Base-by-base conservation (phyloP, 2,888 invertebrate species). In the Ptychoptera contaminata region DNA sequence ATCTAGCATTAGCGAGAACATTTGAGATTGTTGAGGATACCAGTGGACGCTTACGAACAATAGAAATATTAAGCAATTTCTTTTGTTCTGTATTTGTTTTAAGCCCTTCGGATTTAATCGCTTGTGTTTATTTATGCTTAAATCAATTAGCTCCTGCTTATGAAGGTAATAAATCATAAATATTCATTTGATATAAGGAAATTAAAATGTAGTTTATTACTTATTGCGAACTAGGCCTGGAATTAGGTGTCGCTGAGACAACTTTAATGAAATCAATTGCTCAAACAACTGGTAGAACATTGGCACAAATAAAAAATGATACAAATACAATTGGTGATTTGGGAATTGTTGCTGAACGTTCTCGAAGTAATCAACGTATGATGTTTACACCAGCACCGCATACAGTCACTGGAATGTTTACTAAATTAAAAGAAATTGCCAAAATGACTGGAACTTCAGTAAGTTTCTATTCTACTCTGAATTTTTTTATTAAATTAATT, bases 91-190 rank as follows among this genome's bases (percentile, higher is more conserved):
- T 96, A 11, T 83, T 93, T 23, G 75, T 79, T 5, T 67, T 93
- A 37, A 86, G 82, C 14, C 92, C 94, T 0, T 75, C 82, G n/a
- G 96, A 98, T 64, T 69, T 98, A 47, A 60, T 93, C 45, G 78
- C 86, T 0, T 88, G 90, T 54, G 76, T 98, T 14, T 97, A 98
- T 64, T 67, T 98, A 51, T 93, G 93, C 56, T 72, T 97, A n/a
- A 98, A 98, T 65, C 84, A 87, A 63, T 68, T 98, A 38, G 96
- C 91, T 1, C 97, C 98, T 0, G 90, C 94, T 0, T 96, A 94
- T 61, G 88, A 93, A 64, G 96, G 92, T 68, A 59, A n/a, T n/a
- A n/a, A 60, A 58, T 36, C 30, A 10, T 30, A 15, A 36, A 51
- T 32, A 41, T 37, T 16, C 29, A 16, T 38, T 32, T 31, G 37